phyloP scores from a whole-genome alignment of 2,888 invertebrate species.

The Andrena bucephala region DNA sequence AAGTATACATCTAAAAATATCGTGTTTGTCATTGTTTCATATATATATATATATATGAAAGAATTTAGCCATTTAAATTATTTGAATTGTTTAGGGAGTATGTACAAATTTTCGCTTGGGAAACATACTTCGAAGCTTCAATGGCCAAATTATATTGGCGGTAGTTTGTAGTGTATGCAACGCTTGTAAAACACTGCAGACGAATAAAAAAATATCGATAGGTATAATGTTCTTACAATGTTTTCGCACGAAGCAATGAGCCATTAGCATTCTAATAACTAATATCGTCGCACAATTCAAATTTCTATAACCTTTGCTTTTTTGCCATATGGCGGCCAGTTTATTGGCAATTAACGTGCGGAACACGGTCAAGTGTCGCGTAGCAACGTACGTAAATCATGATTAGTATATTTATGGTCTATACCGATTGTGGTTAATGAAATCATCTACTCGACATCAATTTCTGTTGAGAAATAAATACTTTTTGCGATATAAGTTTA shows the following conservation, averaged over 20 bases:
- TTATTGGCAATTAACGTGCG: conserved; percentile 28
- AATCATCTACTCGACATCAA: conserved; percentile 19
- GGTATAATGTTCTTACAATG: conserved; percentile 33
- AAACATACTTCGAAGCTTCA: conserved; percentile 49
- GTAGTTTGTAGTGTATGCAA: conserved; percentile 29
- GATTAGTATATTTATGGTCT: conserved; percentile 34
- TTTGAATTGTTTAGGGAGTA: conserved; percentile 48
- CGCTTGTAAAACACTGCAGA: conserved; percentile 37
- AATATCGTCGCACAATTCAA: conserved; percentile 7
- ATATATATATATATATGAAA: conserved; percentile 38
- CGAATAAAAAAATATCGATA: conserved; percentile 56
- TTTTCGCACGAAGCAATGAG: conserved; percentile 30
- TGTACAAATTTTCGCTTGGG: conserved; percentile 56
- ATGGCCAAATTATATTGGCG: conserved; percentile 53
- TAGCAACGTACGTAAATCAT: conserved; percentile 34
- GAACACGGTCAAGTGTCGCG: conserved; percentile 26
- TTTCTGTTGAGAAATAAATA: conserved; percentile 24
- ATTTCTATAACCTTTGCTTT: conserved; percentile 13
- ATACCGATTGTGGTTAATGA: conserved; percentile 14
- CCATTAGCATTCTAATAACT: conserved; percentile 19
- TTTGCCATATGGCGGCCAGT: conserved; percentile 5
- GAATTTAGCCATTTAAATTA: conserved; percentile 48
- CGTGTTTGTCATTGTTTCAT: conserved; percentile 39
- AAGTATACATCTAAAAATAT: conserved; percentile 60
- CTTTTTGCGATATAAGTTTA: conserved; percentile 9